Percentiles rank a stretch among this genome's conserved stretches.
These are phyloP conservation scores for Neodiprion virginianus DNA, from an alignment of 1,140 invertebrate species.

Conservation along the genomic window DNA sequence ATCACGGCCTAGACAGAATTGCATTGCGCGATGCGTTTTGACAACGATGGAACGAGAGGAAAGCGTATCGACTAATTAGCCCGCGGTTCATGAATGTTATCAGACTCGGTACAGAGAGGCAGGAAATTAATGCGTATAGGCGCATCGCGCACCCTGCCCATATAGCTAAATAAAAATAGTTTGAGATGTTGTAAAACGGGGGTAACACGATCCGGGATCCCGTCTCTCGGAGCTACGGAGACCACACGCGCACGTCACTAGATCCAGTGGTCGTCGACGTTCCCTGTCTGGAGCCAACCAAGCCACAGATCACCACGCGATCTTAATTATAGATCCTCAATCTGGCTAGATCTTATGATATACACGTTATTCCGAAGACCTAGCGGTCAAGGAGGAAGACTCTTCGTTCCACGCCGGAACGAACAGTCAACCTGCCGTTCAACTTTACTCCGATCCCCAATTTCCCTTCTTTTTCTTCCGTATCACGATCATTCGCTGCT, in stretches of 20 bases:
- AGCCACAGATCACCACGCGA: slow-evolving; percentile 1
- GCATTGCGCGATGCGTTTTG: no score
- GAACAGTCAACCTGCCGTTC: no score
- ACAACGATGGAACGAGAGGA: no score
- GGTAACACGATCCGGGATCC: neutral
- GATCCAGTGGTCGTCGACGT: neutral
- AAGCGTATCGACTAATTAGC: no score
- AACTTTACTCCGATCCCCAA: no score
- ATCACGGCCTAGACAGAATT: no score
- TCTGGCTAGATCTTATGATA: neutral
- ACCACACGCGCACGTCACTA: neutral
- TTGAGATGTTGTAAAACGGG: neutral
- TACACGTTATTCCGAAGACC: neutral
- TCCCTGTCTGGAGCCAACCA: neutral
- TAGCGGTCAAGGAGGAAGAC: neutral
- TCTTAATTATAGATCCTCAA: slow-evolving; percentile 3
- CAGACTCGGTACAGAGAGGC: no score
- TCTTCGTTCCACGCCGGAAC: no score
- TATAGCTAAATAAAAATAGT: neutral
- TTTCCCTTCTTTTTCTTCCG: no score
- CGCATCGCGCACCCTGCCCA: neutral
- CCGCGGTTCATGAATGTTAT: no score
- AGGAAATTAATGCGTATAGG: no score
- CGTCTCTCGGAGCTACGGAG: neutral
- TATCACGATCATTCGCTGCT: no score